Conservation (phyloP, 2,797 vertebrate species). For the Microctenopoma steveboyesi region DNA sequence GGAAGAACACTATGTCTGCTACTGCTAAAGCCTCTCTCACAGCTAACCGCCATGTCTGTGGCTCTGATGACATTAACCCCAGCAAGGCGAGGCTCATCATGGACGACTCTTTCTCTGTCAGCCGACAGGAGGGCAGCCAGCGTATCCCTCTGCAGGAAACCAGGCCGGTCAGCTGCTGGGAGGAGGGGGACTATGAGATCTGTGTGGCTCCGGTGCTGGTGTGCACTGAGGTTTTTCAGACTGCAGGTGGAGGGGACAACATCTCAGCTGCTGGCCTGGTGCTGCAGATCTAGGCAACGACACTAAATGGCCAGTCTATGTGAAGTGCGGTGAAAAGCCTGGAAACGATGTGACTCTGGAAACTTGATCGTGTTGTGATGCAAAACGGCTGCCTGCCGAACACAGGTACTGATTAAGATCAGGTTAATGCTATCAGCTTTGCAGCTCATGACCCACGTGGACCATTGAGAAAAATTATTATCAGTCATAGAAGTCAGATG, state of each 20-base stretch:
- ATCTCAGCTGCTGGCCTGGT: constrained; percentile 89
- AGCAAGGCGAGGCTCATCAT: constrained; percentile 88
- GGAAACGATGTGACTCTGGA: constrained; percentile 35
- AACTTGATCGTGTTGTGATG: constrained; percentile 52
- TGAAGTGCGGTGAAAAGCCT: constrained; percentile 30
- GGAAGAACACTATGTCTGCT: constrained; percentile 91
- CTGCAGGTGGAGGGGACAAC: constrained; percentile 89
- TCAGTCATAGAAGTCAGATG: constrained; percentile 45
- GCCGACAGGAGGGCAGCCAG: constrained; percentile 84
- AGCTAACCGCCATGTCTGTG: constrained; percentile 89
- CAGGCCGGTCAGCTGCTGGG: constrained; percentile 87
- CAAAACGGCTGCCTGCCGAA: constrained; percentile 35
- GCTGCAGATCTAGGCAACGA: constrained; percentile 83
- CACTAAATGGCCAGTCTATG: constrained; percentile 12
- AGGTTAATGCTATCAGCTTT: constrained; percentile 24
- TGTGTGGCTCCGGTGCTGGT: constrained; percentile 89
- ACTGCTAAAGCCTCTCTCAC: constrained; percentile 88
- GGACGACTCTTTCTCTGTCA: constrained; percentile 89
- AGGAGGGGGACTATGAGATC: constrained; percentile 85
- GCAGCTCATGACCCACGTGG: constrained; percentile 39
- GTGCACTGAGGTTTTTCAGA: constrained; percentile 90
- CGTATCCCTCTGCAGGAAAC: constrained; percentile 84
- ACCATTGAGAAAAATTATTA: constrained; percentile 22
- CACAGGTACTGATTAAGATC: constrained; percentile 22
- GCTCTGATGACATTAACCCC: constrained; percentile 85